These are phyloP conservation scores for Passerina amoena DNA, from an alignment of 2,113 vertebrate species.

Conservation along the genomic window DNA sequence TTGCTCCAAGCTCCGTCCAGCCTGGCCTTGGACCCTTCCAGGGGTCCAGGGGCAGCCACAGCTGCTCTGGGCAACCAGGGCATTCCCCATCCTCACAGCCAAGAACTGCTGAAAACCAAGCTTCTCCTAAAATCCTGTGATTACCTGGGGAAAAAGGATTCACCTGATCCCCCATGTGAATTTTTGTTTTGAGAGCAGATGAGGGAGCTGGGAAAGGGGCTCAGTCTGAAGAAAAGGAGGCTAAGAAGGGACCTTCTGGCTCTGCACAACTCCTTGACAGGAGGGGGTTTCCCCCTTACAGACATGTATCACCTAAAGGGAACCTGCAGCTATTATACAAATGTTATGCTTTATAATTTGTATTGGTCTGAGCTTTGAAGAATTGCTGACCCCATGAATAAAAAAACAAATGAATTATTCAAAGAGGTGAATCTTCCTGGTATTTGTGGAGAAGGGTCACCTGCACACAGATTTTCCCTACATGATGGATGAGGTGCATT, in stretches of 20 bases:
- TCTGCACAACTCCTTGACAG: not conserved
- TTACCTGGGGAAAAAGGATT: not conserved
- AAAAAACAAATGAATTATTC: not conserved
- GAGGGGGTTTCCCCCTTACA: not conserved
- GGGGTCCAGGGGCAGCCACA: not conserved
- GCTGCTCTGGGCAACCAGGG: not conserved
- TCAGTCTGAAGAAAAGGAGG: not conserved
- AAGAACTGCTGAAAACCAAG: not conserved
- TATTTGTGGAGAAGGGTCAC: not conserved
- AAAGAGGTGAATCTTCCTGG: not conserved
- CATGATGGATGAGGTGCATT: rapidly evolving
- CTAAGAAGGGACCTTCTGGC: not conserved
- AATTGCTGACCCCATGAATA: not conserved
- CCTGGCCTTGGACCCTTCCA: not conserved
- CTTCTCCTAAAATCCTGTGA: not conserved
- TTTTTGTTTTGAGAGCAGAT: not conserved
- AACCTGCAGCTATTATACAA: not conserved
- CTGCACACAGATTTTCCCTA: not conserved
- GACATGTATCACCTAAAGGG: not conserved
- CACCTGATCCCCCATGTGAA: not conserved
- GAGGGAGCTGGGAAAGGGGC: not conserved
- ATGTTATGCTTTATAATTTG: not conserved
- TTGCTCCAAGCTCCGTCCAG: not conserved
- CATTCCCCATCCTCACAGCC: not conserved
- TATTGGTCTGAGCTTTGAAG: not conserved